Evolutionary conservation across 1,140 invertebrate species (phyloP).

Genomic region (Heterodera schachtii): DNA sequence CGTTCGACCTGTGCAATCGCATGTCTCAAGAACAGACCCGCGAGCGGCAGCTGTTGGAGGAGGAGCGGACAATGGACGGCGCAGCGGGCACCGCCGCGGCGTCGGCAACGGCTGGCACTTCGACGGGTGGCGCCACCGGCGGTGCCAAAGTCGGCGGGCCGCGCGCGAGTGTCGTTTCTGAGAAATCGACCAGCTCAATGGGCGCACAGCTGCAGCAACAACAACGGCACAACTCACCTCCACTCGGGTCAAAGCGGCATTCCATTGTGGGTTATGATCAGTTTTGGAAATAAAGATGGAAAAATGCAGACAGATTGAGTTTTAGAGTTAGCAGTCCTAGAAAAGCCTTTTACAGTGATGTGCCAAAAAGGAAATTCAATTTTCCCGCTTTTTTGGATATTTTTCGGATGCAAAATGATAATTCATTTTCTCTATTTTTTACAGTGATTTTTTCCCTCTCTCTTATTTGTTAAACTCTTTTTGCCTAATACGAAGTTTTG

Average conservation of each 20-base stretch:
- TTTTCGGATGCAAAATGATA: no score
- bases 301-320: no score
- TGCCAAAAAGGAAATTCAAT: no score
- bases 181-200: conserved; percentile 8
- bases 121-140: conserved; percentile 18
- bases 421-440: no score
- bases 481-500: no score
- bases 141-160: conserved; percentile 13
- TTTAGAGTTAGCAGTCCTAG: no score
- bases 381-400: no score
- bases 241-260: conserved; percentile 28
- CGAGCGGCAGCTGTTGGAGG: conserved; percentile 51
- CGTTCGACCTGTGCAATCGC: conserved; percentile 96
- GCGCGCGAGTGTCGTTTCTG: conserved; percentile 30
- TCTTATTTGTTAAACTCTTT: not conserved
- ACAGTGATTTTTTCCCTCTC: not conserved
- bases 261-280: conserved; percentile 39
- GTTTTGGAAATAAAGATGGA: not conserved
- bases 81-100: not conserved
- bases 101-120: not conserved
- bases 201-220: conserved; percentile 10
- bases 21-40: conserved; percentile 67
- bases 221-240: conserved; percentile 29
- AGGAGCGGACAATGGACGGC: conserved; percentile 30
- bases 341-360: no score